phyloP scores from a whole-genome alignment of 1,140 invertebrate species.

The Macrocentrus cingulum region DNA sequence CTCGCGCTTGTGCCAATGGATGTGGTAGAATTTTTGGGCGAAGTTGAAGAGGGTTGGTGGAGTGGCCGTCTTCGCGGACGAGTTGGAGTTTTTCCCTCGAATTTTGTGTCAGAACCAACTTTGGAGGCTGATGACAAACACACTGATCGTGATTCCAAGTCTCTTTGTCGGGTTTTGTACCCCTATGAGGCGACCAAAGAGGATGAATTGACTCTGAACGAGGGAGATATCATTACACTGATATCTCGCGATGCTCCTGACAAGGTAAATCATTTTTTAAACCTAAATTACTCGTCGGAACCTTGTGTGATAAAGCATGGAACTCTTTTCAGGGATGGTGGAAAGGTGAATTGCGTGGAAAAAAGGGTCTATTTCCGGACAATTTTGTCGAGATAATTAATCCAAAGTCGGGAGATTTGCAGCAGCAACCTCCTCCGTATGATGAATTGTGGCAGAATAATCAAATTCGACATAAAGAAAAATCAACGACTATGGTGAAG shows the following conservation, averaged over 20 bases:
- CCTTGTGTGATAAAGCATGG: neutral
- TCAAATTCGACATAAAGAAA: conserved; percentile 10
- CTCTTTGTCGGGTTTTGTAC: conserved; percentile 83
- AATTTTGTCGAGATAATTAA: conserved; percentile 85
- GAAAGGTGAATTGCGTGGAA: conserved; percentile 89
- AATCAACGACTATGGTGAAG: conserved; percentile 18
- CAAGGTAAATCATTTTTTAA: conserved; percentile 54
- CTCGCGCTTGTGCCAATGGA: conserved; percentile 83
- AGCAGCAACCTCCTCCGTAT: conserved; percentile 30
- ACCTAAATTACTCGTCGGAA: neutral
- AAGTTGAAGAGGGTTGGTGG: conserved; percentile 92
- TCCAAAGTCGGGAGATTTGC: conserved; percentile 34
- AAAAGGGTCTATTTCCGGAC: conserved; percentile 92
- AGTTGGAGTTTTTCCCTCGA: conserved; percentile 88
- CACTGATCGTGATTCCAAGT: conserved; percentile 50
- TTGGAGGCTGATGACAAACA: conserved; percentile 36
- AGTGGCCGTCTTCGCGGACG: conserved; percentile 73
- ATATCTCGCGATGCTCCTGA: conserved; percentile 87
- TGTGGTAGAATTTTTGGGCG: conserved; percentile 82
- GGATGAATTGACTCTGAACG: conserved; percentile 87
- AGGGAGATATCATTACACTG: conserved; percentile 88
- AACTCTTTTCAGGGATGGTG: conserved; percentile 76
- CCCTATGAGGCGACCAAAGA: conserved; percentile 90
- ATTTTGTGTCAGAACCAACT: conserved; percentile 73
- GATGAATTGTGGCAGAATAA: conserved; percentile 40